Conservation (phyloP, 1,140 invertebrate genomes). For the Megathymus violae region DNA sequence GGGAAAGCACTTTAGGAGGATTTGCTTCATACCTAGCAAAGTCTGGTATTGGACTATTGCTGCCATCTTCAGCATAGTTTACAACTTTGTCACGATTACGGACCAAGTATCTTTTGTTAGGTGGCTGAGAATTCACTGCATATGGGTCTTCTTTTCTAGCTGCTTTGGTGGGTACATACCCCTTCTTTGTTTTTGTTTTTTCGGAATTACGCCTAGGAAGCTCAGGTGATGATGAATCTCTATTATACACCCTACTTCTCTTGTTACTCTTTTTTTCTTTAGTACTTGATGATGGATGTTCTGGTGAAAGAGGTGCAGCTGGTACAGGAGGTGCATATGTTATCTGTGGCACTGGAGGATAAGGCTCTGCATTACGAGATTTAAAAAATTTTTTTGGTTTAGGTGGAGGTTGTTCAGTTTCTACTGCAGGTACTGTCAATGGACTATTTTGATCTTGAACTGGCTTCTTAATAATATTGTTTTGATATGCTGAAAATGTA, state of each 20-base stretch:
- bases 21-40: slow-evolving; percentile 68
- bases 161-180: slow-evolving; percentile 74
- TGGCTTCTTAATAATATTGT: slow-evolving; percentile 79
- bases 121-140: slow-evolving; percentile 70
- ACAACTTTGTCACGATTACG: slow-evolving; percentile 80
- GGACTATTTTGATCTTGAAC: slow-evolving; percentile 85
- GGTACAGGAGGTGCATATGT: slow-evolving; percentile 78
- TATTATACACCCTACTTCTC: slow-evolving; percentile 63
- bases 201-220: slow-evolving; percentile 75
- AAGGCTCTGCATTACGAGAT: slow-evolving; percentile 89
- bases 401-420: slow-evolving; percentile 81
- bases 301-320: slow-evolving; percentile 84
- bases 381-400: slow-evolving; percentile 97
- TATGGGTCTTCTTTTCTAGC: slow-evolving; percentile 73
- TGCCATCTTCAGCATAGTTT: slow-evolving; percentile 83
- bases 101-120: slow-evolving; percentile 79
- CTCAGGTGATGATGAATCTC: slow-evolving; percentile 79
- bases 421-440: slow-evolving; percentile 82
- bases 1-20: slow-evolving; percentile 59
- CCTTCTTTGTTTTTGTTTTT: slow-evolving; percentile 73
- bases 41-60: slow-evolving; percentile 79
- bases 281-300: slow-evolving; percentile 84
- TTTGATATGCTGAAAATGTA: slow-evolving; percentile 73
- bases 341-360: slow-evolving; percentile 83
- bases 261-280: slow-evolving; percentile 75